Base-by-base conservation (phyloP, 2,113 vertebrate species). In the Naja naja region DNA sequence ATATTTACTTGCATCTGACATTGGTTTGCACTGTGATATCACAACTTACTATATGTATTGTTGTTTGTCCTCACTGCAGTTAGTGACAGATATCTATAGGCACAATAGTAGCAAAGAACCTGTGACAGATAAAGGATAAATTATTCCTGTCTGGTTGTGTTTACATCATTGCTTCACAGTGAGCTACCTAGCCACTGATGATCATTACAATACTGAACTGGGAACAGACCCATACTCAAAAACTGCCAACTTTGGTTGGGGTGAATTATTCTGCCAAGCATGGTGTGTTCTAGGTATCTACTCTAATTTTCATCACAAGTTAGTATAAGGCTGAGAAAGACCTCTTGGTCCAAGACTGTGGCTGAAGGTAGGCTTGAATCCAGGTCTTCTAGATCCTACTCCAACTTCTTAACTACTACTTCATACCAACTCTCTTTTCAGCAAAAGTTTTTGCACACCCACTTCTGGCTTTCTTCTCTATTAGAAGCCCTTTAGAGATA, bases 91-190 rank as follows among this genome's bases (percentile, higher is more conserved):
- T 1, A 5, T 18, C 20, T 69, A 34, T 34, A 69, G 60, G 22
- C 30, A 88, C 52, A 30, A 88, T 54, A 53, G 7, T 30, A 92
- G 22, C 45, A 74, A 69, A 88, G 45, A 54, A 34, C 47, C 64
- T 53, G 56, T 58, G 60, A 39, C 23, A 87, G 58, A 92, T 92
- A 74, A 88, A 74, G 49, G 87, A 88, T 85, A 39, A 89, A 56
- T 92, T 92, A 89, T 56, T 55, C 53, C 87, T 47, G 53, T 3
- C 64, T 27, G 85, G 39, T 30, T 89, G 87, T 89, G 87, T 92
- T 92, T 85, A 85, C 12, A 47, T 85, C 64, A 85, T 30, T 74
- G n/a, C 14, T 85, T 52, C 27, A 69, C 47, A 64, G 64, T 85
- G 49, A 89, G 25, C n/a, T 39, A 81, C 47, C 43, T 16, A 39